A percentile compares a stretch with the other conserved stretches of the same genome.
phyloP scores from a whole-genome alignment of 2,113 vertebrate species.

The Microcebus jonahi region DNA sequence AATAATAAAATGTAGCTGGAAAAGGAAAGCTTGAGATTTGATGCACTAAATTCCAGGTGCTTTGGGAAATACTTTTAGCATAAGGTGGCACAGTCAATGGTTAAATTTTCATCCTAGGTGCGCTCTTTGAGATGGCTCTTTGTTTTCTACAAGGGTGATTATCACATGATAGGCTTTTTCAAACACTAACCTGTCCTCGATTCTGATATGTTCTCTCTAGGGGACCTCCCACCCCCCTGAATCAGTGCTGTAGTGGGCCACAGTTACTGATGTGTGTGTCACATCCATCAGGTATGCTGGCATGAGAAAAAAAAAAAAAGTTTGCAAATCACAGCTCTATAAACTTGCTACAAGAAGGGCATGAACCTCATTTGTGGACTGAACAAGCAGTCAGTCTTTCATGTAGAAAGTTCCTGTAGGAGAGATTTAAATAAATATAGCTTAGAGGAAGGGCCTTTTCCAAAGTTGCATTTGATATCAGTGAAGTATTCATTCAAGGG shows the following conservation, averaged over 20 bases:
- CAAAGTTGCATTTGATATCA: constrained; percentile 16
- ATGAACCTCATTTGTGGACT: constrained; percentile 11
- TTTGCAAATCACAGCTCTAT: constrained; percentile 19
- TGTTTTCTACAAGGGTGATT: background rate
- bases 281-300: background rate
- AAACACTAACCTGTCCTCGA: background rate
- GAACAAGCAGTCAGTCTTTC: constrained; percentile 44
- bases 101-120: background rate
- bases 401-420: constrained; percentile 43
- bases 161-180: background rate
- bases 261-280: background rate
- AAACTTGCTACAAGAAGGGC: background rate
- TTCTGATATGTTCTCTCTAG: background rate
- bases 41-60: background rate
- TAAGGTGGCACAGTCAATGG: background rate
- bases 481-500: constrained; percentile 17
- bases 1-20: background rate
- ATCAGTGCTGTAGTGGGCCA: background rate
- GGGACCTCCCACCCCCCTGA: background rate
- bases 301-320: background rate
- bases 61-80: background rate
- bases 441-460: constrained; percentile 26
- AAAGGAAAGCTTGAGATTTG: background rate
- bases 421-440: constrained; percentile 61
- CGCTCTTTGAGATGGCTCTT: background rate